Evolutionary conservation across 1,140 invertebrate species (phyloP), one percentile per base, ranked within the genome.

Genomic region (Drosophila equinoxialis): DNA sequence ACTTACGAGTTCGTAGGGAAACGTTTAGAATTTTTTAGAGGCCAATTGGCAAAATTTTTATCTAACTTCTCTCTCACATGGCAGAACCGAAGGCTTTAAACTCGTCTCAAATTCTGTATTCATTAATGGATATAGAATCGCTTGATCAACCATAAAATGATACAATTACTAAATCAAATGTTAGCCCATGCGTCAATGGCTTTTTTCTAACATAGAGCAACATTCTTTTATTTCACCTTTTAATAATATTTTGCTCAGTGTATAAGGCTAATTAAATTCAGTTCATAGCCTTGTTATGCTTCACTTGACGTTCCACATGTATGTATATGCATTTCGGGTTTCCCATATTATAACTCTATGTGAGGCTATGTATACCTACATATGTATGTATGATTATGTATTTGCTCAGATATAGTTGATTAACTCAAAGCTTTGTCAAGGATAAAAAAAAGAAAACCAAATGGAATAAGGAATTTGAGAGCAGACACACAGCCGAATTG

Each of bases 261-360:
- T 42, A n/a, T 65, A 41, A 70, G 69, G 67, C 83, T 86, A 86
- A 87, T 87, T 86, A 87, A 83, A 83, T 89, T 79, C 79, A 80
- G 76, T 87, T 71, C 67, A 71, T 58, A 71, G 65, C 71, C 74
- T 83, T 48, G 73, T 72, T 79, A 69, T 83, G 83, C 39, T 69
- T 51, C 39, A 72, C 67, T 73, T 67, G 35, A 13, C 62, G 70
- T 72, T 79, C 74, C 55, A 70, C 57, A 79, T 86, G 11, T 39
- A 79, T 86, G 79, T 77, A 79, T 80, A 65, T 51, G 17, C 17
- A 51, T 69, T 76, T 26, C 33, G 33, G 74, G 10, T 63, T 23
- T 51, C 11, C 7, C 17, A 39, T 42, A 14, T 65, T 57, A 64
- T 48, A 59, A 65, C 71, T 78, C 70, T 86, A 78, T 79, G 45